These are phyloP conservation scores for Drosophila lini DNA, from an alignment of 1,140 invertebrate species.

Conservation along the genomic window DNA sequence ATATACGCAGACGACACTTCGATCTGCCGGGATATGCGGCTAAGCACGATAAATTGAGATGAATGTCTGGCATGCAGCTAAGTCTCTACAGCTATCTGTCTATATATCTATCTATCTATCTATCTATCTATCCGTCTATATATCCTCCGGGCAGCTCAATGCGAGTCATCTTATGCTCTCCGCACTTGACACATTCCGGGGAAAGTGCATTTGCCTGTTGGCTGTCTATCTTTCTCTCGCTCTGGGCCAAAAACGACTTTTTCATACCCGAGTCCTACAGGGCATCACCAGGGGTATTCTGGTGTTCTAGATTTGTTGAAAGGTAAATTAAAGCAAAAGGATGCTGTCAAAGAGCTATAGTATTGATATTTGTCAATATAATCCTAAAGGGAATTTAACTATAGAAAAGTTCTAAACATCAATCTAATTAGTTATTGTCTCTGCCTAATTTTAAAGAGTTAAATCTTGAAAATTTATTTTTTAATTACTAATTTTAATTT, in stretches of 20 bases:
- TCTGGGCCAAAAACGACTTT: slow-evolving; percentile 37
- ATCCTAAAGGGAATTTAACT: not conserved
- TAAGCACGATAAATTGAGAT: slow-evolving; percentile 79
- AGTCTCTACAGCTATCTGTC: slow-evolving; percentile 46
- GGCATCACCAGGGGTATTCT: not conserved
- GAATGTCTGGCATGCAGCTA: slow-evolving; percentile 68
- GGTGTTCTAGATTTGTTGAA: not conserved
- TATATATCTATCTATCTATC: slow-evolving; percentile 36
- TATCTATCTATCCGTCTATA: slow-evolving; percentile 30
- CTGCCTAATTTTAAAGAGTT: too few relatives aligned
- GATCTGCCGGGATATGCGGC: slow-evolving; percentile 65
- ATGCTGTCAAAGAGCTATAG: not conserved
- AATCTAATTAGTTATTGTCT: too few relatives aligned
- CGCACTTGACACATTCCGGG: slow-evolving; percentile 38
- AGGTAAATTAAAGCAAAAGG: not conserved
- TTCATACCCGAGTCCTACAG: slow-evolving; percentile 1
- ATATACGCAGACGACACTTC: slow-evolving; percentile 69
- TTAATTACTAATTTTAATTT: too few relatives aligned
- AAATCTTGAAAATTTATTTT: not conserved
- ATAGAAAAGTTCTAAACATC: too few relatives aligned
- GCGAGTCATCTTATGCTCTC: slow-evolving; percentile 49
- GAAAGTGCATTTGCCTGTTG: slow-evolving; percentile 65
- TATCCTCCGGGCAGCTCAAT: slow-evolving; percentile 39
- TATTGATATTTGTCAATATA: not conserved
- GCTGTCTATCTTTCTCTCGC: slow-evolving; percentile 57